Conservation (phyloP, 2,113 vertebrate species). For the Sclerurus mexicanus region DNA sequence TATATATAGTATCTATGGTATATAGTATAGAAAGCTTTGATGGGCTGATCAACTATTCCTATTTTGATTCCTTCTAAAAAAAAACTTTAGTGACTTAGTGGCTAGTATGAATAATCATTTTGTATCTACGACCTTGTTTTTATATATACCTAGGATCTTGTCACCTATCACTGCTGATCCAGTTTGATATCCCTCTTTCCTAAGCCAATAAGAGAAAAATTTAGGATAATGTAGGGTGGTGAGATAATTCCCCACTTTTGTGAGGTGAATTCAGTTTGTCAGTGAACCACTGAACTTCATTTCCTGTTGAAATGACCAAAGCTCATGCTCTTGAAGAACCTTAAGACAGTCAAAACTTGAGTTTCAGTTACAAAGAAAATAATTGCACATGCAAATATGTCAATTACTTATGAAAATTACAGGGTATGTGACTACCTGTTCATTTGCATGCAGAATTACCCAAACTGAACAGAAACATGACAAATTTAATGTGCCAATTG, state of each 20-base stretch:
- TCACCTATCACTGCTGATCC: neutral
- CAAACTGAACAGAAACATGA: neutral
- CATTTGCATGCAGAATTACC: slow-evolving; percentile 22
- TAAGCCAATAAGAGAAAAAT: neutral
- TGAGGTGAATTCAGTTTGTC: neutral
- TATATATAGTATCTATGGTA: neutral
- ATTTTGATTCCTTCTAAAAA: neutral
- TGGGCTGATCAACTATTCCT: neutral
- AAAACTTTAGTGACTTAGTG: neutral
- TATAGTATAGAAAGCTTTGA: neutral
- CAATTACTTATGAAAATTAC: slow-evolving; percentile 16
- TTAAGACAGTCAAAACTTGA: neutral
- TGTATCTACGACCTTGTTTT: neutral
- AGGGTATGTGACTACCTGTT: neutral
- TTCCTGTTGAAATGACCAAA: neutral
- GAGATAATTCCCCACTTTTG: neutral
- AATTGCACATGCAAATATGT: neutral
- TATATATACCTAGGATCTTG: neutral
- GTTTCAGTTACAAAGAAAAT: neutral
- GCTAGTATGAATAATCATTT: neutral
- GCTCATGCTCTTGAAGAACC: neutral
- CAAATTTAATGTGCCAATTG: neutral
- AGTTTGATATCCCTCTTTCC: neutral
- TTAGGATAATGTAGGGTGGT: neutral
- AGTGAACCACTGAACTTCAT: neutral